Evolutionary conservation across 1,140 invertebrate species (phyloP), one percentile per base, ranked within the genome.

Genomic region (Oryctes rhinoceros): DNA sequence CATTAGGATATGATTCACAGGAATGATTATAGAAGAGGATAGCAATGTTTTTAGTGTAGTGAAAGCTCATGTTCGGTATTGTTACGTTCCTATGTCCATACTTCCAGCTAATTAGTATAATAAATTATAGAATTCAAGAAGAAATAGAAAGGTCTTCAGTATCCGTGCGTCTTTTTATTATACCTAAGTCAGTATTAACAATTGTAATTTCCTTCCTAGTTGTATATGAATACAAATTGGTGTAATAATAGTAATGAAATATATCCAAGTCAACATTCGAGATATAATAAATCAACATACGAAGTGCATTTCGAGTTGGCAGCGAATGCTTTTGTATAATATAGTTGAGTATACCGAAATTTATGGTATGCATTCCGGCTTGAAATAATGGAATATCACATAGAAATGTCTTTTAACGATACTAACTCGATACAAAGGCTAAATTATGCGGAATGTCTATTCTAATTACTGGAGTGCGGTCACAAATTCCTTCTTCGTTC

Each of bases 251-350:
- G 53, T 59, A 59, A 71, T 71, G 35, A 71, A 71, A 30, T 71
- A 71, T 24, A 71, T 24, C 65, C 11, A 59, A 59, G 20, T 30
- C 35, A 37, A 24, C 24, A 59, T 71, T 35, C 65, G 65, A 71
- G 65, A 37, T 35, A 24, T 15, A 30, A 71, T 71, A 71, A 71
- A 20, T 71, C 65, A 71, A 37, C 65, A 71, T 30, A 11, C 65
- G 35, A 10, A 71, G 35, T 71, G 35, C 65, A 71, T 71, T 71
- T 71, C 7, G 65, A 15, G 53, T 59, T 59, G 53, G n/a, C 53
- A 59, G 13, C 30, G 65, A 71, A 71, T 71, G 65, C 65, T 67
- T 67, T 67, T 67, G 18, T 67, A 18, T 67, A 67, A 67, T 67
- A 24, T 67, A 71, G 20, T 71, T 24, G 35, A 30, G 65, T 37